Percentiles rank a stretch among this genome's conserved stretches.
These are phyloP conservation scores for Heliconius melpomene DNA, from an alignment of 1,140 invertebrate species.

Conservation along the genomic window DNA sequence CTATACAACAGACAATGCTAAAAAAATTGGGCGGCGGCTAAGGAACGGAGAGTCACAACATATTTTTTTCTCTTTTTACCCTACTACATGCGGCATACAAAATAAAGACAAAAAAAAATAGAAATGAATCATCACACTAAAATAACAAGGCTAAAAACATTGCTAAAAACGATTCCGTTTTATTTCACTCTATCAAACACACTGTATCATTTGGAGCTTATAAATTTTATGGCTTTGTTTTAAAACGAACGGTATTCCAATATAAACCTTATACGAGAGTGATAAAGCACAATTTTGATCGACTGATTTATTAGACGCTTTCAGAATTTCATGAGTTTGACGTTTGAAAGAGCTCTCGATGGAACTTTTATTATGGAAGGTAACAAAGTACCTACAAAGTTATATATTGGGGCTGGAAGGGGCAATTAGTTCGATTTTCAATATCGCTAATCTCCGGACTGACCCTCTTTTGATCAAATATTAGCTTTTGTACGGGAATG, in stretches of 20 bases:
- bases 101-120: neutral
- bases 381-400: constrained; percentile 3
- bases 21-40: too few relatives aligned
- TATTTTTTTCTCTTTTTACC: too few relatives aligned
- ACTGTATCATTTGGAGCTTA: constrained; percentile 19
- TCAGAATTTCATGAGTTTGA: constrained; percentile 30
- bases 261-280: constrained; percentile 37
- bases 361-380: constrained; percentile 10
- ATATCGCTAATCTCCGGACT: neutral
- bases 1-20: too few relatives aligned
- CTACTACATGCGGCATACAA: too few relatives aligned
- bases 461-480: neutral
- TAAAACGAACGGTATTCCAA: constrained; percentile 17
- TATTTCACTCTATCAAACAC: constrained; percentile 21
- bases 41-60: too few relatives aligned
- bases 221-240: constrained; percentile 42
- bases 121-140: constrained; percentile 4
- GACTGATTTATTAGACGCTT: constrained; percentile 14
- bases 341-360: neutral
- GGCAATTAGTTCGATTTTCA: constrained; percentile 3
- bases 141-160: constrained; percentile 6
- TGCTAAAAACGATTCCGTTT: neutral
- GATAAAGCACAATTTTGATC: constrained; percentile 40
- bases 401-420: neutral
- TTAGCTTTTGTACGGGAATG: neutral